A percentile compares a stretch with the other conserved stretches of the same genome.
phyloP scores from a whole-genome alignment of 2,797 vertebrate genomes.

The Rhabdophis nuchalis region DNA sequence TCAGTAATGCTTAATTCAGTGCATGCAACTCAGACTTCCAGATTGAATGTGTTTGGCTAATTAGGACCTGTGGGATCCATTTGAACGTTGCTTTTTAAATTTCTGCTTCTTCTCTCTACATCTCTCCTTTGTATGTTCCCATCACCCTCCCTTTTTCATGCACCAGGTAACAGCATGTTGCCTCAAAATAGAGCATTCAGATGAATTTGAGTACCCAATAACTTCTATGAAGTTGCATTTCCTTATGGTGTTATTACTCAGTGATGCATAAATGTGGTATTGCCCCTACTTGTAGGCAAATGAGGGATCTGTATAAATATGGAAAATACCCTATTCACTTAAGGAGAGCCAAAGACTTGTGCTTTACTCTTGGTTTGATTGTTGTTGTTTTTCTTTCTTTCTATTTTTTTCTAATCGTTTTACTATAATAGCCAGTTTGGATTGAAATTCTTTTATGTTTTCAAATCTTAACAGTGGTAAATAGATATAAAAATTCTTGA shows the following conservation, averaged over 20 bases:
- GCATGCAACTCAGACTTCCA: slow-evolving; percentile 24
- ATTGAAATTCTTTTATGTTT: slow-evolving; percentile 64
- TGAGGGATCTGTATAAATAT: slow-evolving; percentile 68
- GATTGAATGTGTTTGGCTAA: neutral
- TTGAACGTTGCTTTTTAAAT: neutral
- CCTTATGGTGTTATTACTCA: slow-evolving; percentile 85
- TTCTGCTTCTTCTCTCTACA: slow-evolving; percentile 4
- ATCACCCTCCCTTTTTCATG: slow-evolving; percentile 66
- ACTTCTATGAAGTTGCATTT: slow-evolving; percentile 99
- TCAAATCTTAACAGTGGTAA: slow-evolving; percentile 62
- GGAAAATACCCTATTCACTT: slow-evolving; percentile 68
- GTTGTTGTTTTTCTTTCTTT: neutral
- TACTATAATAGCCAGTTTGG: slow-evolving; percentile 57
- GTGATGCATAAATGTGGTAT: slow-evolving; percentile 81
- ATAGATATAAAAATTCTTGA: slow-evolving; percentile 56
- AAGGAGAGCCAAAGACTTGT: slow-evolving; percentile 81
- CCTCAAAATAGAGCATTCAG: slow-evolving; percentile 82
- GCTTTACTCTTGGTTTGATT: slow-evolving; percentile 63
- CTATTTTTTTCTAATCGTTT: slow-evolving; percentile 38
- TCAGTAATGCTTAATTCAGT: slow-evolving; percentile 19
- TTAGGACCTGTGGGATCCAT: slow-evolving; percentile 28
- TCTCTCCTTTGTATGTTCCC: slow-evolving; percentile 52
- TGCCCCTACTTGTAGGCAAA: slow-evolving; percentile 82
- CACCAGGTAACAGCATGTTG: slow-evolving; percentile 76
- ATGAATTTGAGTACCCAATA: slow-evolving; percentile 85